These are phyloP conservation scores for Thymelicus acteon DNA, from an alignment of 2,888 invertebrate genomes.

Conservation along the genomic window DNA sequence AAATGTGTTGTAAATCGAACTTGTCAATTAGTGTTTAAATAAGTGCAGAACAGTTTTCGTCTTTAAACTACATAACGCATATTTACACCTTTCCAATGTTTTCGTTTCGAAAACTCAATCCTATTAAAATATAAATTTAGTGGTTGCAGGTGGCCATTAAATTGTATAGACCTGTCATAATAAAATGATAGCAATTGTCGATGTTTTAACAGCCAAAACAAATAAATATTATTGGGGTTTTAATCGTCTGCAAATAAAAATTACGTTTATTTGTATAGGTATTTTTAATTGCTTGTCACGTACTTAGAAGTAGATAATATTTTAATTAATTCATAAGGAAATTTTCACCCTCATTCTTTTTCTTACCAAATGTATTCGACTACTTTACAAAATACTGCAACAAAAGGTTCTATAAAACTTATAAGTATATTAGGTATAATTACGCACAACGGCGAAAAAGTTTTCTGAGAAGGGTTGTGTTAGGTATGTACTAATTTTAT, in stretches of 20 bases:
- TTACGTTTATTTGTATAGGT: not conserved
- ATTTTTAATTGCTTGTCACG: no score
- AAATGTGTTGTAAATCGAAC: not conserved
- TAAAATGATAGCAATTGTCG: not conserved
- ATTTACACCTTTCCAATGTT: slow-evolving; percentile 7
- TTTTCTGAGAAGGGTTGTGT: no score
- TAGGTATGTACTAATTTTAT: no score
- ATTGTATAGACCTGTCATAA: not conserved
- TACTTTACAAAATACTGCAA: no score
- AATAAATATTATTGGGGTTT: not conserved
- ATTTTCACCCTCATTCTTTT: no score
- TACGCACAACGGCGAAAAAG: no score
- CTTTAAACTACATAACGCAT: not conserved
- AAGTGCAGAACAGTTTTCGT: not conserved
- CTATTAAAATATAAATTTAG: slow-evolving; percentile 5
- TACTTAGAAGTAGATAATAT: no score
- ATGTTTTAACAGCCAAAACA: not conserved
- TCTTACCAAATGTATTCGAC: no score
- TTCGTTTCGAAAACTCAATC: not conserved
- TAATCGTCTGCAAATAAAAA: not conserved
- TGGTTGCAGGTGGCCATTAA: slow-evolving; percentile 1
- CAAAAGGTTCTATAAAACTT: no score
- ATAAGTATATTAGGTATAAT: no score
- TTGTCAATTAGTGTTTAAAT: not conserved
- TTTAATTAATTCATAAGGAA: no score